Percentiles rank a stretch among this genome's conserved stretches.
phyloP scores from a whole-genome alignment of 2,797 vertebrate species.

The Nannoperca australis region DNA sequence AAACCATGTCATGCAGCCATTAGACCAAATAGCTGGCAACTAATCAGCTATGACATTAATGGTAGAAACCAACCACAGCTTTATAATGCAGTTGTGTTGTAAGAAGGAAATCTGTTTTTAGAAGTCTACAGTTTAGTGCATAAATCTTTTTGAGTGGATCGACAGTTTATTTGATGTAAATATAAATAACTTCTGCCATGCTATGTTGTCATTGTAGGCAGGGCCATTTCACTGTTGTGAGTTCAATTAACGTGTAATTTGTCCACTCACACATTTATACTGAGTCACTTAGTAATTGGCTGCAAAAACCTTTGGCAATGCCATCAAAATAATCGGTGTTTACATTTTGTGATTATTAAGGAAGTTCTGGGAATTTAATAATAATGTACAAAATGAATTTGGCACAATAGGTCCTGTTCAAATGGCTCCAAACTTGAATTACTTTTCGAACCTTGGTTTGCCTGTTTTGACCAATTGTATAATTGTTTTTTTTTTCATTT shows the following conservation, averaged over 20 bases:
- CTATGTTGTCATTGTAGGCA: conserved; percentile 9
- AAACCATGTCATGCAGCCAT: conserved; percentile 85
- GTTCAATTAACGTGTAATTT: conserved; percentile 9
- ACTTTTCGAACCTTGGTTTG: neutral
- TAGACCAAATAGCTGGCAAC: conserved; percentile 84
- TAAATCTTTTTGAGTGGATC: conserved; percentile 16
- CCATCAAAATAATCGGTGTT: conserved; percentile 3
- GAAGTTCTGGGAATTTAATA: neutral
- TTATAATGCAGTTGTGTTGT: conserved; percentile 65
- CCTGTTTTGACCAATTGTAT: too few species aligned
- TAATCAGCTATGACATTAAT: conserved; percentile 87
- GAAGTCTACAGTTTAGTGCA: conserved; percentile 56
- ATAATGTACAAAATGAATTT: neutral
- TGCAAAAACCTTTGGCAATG: neutral
- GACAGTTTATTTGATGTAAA: conserved; percentile 32
- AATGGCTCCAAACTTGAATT: neutral
- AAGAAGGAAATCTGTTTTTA: conserved; percentile 76
- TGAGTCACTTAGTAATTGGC: neutral
- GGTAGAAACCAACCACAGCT: conserved; percentile 68
- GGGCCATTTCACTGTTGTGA: neutral
- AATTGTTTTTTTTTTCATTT: too few species aligned
- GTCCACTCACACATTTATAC: neutral
- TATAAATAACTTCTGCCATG: conserved; percentile 8
- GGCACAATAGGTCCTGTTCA: neutral
- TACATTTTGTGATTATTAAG: neutral